Evolutionary conservation across 2,888 invertebrate species (phyloP).

Genomic region (Chymomyza caudatula): DNA sequence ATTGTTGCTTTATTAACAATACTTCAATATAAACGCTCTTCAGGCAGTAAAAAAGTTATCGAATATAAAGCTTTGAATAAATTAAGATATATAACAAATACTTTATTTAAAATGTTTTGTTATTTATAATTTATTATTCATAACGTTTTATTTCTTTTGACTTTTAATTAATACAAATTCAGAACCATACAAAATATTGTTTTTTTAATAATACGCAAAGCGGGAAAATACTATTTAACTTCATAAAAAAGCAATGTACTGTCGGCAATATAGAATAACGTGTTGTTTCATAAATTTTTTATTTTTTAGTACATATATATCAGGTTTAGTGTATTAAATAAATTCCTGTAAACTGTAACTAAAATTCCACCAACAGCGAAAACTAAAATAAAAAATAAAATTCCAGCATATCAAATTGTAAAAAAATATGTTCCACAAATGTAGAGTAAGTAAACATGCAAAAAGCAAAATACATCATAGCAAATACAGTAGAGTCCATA

Average conservation of each 20-base stretch:
- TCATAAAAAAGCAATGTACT: too few species aligned
- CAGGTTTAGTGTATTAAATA: neutral
- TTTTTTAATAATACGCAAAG: too few species aligned
- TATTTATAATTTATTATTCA: neutral
- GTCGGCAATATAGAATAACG: too few species aligned
- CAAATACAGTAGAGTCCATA: neutral
- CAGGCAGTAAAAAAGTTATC: too few species aligned
- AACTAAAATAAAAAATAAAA: neutral
- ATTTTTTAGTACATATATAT: too few species aligned
- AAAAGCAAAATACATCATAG: neutral
- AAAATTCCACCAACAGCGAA: neutral
- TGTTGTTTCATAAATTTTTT: too few species aligned
- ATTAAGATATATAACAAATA: neutral
- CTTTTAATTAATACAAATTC: neutral
- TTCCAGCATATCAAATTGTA: neutral
- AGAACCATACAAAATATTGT: too few species aligned
- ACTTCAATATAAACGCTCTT: too few species aligned
- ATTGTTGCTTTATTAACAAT: too few species aligned
- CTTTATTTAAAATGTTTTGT: neutral
- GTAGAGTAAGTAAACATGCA: neutral
- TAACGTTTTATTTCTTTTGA: neutral
- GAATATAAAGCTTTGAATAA: neutral
- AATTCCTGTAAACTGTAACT: neutral
- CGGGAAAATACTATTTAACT: too few species aligned
- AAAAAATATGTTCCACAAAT: neutral